A percentile compares a stretch with the other conserved stretches of the same genome.
Evolutionary conservation across 2,888 invertebrate genomes (phyloP).

Genomic region (Germaria angustata): DNA sequence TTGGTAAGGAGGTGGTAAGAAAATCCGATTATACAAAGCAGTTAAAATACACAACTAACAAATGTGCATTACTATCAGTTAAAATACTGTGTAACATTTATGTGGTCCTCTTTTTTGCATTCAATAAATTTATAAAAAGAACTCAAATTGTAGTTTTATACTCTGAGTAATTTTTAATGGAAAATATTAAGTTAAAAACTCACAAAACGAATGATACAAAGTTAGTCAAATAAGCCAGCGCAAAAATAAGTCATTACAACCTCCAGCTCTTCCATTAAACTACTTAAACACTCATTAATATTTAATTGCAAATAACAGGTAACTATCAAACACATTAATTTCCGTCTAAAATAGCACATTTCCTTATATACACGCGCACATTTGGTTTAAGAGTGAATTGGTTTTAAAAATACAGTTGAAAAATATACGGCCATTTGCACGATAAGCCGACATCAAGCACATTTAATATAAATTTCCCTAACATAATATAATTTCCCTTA

Average conservation of each 20-base stretch:
- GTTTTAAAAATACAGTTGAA: conserved; percentile 2
- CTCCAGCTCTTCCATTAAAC: background rate
- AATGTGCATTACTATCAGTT: conserved; percentile 53
- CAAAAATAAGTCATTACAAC: background rate
- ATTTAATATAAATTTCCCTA: too few relatives aligned
- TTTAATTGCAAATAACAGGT: conserved; percentile 12
- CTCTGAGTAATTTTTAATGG: background rate
- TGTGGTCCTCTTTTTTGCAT: background rate
- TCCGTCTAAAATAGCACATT: background rate
- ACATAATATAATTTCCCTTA: too few relatives aligned
- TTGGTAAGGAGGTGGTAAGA: conserved; percentile 41
- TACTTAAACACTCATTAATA: conserved; percentile 10
- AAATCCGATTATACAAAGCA: conserved; percentile 58
- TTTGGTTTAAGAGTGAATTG: background rate
- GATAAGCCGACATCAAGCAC: conserved; percentile 37
- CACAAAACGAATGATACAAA: background rate
- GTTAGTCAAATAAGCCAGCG: background rate
- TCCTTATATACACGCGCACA: background rate
- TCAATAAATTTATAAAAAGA: too few relatives aligned
- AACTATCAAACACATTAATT: background rate
- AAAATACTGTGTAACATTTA: conserved; percentile 45
- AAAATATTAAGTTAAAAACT: background rate
- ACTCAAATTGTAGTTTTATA: too few relatives aligned
- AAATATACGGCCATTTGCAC: conserved; percentile 3
- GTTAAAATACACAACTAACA: conserved; percentile 22